Evolutionary conservation across 2,797 vertebrate species (phyloP), one percentile per base, ranked within the genome.

Genomic region (Siniperca undulata): DNA sequence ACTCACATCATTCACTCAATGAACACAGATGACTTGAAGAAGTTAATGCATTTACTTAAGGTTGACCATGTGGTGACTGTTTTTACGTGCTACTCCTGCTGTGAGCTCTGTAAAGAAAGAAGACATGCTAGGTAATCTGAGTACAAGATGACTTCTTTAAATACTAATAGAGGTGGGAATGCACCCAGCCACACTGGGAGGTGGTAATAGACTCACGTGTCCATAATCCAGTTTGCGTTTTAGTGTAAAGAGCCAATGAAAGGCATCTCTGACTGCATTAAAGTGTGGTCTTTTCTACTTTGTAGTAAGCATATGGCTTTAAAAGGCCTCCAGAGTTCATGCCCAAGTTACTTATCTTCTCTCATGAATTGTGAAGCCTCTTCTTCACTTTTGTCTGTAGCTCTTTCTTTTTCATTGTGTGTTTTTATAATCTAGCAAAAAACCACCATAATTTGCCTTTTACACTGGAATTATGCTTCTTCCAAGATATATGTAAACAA

Each of bases 1-100:
- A 64, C 20, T 78, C 75, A 77, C 62, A 50, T 69, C 55, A 66
- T 30, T 44, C 83, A 74, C 58, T 70, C 56, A 8, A 6, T 72
- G 52, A 74, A 69, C 80, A 58, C 48, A n/a, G 42, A 81, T 48
- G 56, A 81, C 71, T 59, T 82, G 13, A 74, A 34, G 65, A 50
- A 40, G 46, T 62, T 70, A 65, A 86, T 50, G 19, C 4, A 1
- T 77, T 55, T 27, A 42, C 38, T 38, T 34, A 6, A 69, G 24
- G 5, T 0, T 22, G 22, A 44, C 27, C 52, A n/a, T 5, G 22
- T 42, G 44, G 20, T 22, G 66, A 50, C 13, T 68, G 50, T 30
- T 46, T 24, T 16, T 30, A 12, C 2, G 7, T 36, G 69, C 60
- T n/a, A 24, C 46, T 30, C 42, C 80, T 78, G 80, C 55, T 30